These are phyloP conservation scores for Marronus borbonicus DNA, from an alignment of 2,888 invertebrate species.

Conservation along the genomic window DNA sequence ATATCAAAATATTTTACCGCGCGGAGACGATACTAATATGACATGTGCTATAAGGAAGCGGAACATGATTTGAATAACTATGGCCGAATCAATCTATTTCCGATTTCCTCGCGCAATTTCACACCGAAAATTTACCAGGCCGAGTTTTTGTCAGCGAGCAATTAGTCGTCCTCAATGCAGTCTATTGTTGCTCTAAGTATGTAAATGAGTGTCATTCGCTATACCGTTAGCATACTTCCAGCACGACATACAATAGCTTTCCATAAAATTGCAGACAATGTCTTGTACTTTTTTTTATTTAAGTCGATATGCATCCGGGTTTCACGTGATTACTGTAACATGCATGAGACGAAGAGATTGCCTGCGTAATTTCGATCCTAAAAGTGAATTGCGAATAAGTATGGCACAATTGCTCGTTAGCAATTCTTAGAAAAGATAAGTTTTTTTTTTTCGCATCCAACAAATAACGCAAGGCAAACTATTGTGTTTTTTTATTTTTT, in stretches of 20 bases:
- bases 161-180: slow-evolving; percentile 29
- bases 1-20: not conserved
- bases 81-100: slow-evolving; percentile 6
- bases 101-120: slow-evolving; percentile 9
- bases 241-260: slow-evolving; percentile 12
- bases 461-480: no score
- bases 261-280: slow-evolving; percentile 43
- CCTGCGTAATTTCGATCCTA: no score
- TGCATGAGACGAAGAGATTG: not conserved
- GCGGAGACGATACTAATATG: not conserved
- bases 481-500: no score
- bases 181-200: slow-evolving; percentile 31
- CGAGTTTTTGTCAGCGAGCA: slow-evolving; percentile 12
- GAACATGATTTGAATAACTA: not conserved
- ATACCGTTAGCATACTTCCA: slow-evolving; percentile 35
- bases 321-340: not conserved
- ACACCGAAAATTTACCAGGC: slow-evolving; percentile 6
- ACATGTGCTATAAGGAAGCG: no score
- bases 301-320: slow-evolving; percentile 9
- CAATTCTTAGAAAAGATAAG: no score
- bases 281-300: slow-evolving; percentile 7
- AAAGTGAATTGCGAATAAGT: no score
- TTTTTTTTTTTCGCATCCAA: no score
- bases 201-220: slow-evolving; percentile 22
- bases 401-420: not conserved